A percentile compares a stretch with the other conserved stretches of the same genome.
phyloP scores from a whole-genome alignment of 2,113 vertebrate species.

The Pteropus alecto region DNA sequence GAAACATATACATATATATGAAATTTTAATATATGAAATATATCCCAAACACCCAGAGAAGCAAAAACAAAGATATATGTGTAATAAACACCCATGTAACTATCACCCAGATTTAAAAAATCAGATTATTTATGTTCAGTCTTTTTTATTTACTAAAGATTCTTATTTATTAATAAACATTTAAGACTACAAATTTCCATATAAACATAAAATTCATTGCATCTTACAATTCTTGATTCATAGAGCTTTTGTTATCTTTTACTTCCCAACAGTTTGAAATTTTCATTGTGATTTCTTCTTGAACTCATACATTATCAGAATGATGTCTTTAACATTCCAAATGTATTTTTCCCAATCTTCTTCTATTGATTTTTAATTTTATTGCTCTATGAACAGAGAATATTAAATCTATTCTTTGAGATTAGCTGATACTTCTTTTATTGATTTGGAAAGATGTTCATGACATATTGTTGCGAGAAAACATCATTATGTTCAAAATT shows the following conservation, averaged over 20 bases:
- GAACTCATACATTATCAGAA: not conserved
- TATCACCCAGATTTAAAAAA: not conserved
- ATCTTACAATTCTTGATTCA: not conserved
- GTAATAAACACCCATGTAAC: not conserved
- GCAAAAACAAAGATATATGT: not conserved
- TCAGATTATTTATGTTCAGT: not conserved
- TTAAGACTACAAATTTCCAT: not conserved
- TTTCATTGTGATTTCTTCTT: not conserved
- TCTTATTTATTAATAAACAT: not conserved
- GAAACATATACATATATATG: not conserved
- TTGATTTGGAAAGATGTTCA: not conserved
- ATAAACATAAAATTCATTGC: not conserved
- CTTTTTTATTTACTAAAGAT: not conserved
- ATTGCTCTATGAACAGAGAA: not conserved
- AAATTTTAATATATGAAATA: not conserved
- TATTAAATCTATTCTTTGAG: slow-evolving; percentile 11
- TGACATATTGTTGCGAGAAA: not conserved
- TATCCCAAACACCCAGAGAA: not conserved
- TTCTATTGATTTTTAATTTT: slow-evolving; percentile 5
- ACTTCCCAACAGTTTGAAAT: not conserved
- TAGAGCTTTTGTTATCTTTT: not conserved
- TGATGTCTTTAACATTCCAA: slow-evolving; percentile 2
- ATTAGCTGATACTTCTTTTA: slow-evolving; percentile 20
- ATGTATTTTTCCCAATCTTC: not conserved
- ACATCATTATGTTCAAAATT: not conserved